Conservation (phyloP, 2,888 invertebrate species). For the Erpobdella octoculata region DNA sequence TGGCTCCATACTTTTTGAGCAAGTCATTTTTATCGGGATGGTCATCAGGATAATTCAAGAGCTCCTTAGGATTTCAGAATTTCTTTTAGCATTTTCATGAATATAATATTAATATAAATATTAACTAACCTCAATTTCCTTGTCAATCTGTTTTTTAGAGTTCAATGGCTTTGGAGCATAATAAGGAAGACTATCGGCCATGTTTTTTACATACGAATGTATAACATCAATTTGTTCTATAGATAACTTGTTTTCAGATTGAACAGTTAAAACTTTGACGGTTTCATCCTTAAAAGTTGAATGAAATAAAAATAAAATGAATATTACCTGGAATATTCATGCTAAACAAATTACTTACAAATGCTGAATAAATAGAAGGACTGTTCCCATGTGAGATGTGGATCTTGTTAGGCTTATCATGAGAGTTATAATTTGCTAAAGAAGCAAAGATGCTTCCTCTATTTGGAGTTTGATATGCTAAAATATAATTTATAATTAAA, state of each 20-base stretch:
- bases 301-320: background rate
- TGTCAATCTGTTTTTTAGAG: conserved; percentile 78
- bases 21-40: conserved; percentile 80
- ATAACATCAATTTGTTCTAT: conserved; percentile 74
- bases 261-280: background rate
- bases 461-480: background rate
- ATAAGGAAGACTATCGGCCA: conserved; percentile 73
- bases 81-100: background rate
- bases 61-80: conserved; percentile 16
- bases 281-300: background rate
- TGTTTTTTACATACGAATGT: conserved; percentile 71
- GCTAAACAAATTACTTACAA: background rate
- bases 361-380: background rate
- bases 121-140: conserved; percentile 68
- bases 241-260: conserved; percentile 54
- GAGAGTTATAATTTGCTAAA: background rate
- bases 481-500: background rate
- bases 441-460: conserved; percentile 4
- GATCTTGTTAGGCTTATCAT: background rate
- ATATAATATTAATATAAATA: conserved; percentile 35
- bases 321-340: background rate
- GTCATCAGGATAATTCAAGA: conserved; percentile 40
- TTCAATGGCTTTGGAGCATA: conserved; percentile 80
- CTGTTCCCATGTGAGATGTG: background rate
- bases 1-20: conserved; percentile 73